Evolutionary conservation across 2,113 vertebrate genomes (phyloP).

Genomic region (Conger conger): DNA sequence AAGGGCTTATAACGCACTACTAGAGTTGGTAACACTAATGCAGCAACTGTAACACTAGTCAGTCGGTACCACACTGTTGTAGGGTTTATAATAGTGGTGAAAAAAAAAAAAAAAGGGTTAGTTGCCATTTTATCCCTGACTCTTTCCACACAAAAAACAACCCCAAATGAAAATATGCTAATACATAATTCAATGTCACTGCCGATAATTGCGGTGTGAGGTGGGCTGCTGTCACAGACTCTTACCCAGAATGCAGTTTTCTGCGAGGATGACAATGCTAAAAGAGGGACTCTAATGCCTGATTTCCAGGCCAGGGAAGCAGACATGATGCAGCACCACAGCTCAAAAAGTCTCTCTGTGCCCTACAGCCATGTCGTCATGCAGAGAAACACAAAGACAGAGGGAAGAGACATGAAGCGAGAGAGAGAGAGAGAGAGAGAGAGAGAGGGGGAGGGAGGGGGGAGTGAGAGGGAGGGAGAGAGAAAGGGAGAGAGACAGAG

Average conservation of each 20-base stretch:
- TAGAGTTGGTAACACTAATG: too few relatives aligned
- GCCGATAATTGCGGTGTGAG: not conserved
- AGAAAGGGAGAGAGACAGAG: too few relatives aligned
- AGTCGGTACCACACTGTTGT: not conserved
- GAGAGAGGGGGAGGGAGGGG: too few relatives aligned
- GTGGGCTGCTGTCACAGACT: not conserved
- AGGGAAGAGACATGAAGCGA: not conserved
- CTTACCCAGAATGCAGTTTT: not conserved
- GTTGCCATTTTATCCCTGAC: not conserved
- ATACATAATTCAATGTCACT: not conserved
- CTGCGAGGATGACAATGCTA: not conserved
- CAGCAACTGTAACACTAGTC: too few relatives aligned
- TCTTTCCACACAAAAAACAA: too few relatives aligned
- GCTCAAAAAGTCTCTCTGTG: not conserved
- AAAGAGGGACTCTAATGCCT: not conserved
- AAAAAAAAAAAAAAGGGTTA: too few relatives aligned
- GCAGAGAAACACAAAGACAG: not conserved
- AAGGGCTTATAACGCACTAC: too few relatives aligned
- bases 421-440: not conserved
- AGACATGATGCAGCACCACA: constrained; percentile 3
- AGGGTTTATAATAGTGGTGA: not conserved
- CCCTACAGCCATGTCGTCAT: not conserved
- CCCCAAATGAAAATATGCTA: not conserved
- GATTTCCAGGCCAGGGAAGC: not conserved
- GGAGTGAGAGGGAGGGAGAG: too few relatives aligned